Evolutionary conservation across 1,140 invertebrate species (phyloP), one percentile per base, ranked within the genome.

Genomic region (Stegodyphus dumicola): DNA sequence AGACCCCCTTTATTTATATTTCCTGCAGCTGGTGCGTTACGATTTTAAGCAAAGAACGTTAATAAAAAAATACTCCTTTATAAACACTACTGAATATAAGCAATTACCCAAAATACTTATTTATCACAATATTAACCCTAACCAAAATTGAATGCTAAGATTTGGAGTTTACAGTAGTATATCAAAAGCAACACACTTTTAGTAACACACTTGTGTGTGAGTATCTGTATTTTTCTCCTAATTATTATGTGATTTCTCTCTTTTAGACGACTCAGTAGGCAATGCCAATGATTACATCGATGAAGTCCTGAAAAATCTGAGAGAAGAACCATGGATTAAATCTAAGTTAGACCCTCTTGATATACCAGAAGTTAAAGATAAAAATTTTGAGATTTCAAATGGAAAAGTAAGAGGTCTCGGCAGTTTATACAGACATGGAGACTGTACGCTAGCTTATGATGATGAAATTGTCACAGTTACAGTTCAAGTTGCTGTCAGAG

Each of bases 261-360:
- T 79, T 70, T 70, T 17, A 79, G 77, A 79, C 6, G 80, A 83
- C n/a, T 48, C 56, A 33, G 74, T 86, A 3, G 85, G 85, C 15
- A 86, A 86, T 60, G 85, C 85, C 51, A 86, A 86, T 48, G 60
- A 56, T 10, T 86, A 86, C n/a, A 53, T 86, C 3, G 85, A 86
- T 33, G 85, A 86, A 65, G 85, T 86, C 6, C 49, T 86, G 10
- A 49, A 66, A 5, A 86, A 86, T 54, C 49, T 86, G 52, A 10
- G 79, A 17, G 75, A 74, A 17, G 85, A 86, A 69, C 64, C 85
- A 18, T 79, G 67, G 64, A 60, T 86, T 64, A 10, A 76, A 56
- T 69, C 71, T 6, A 80, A 86, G 71, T 48, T 86, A 52, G 85
- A 86, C 18, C 85, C 85, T 6, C 60, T 86, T 0, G 71, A 69